phyloP scores from a whole-genome alignment of 2,797 vertebrate genomes.

The Pangasius larnaudii region DNA sequence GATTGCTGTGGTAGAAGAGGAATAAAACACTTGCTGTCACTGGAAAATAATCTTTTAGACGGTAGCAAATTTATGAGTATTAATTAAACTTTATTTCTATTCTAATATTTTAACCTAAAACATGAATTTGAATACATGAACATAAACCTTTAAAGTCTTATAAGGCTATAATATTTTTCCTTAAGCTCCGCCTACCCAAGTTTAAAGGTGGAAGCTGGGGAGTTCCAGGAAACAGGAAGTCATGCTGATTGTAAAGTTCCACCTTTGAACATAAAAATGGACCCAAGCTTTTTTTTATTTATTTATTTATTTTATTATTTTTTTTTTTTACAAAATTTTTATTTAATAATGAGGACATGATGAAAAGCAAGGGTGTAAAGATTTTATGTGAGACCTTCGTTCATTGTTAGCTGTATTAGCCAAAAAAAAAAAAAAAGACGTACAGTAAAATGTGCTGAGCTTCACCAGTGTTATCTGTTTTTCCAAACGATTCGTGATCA shows the following conservation, averaged over 20 bases:
- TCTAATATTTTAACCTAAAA: no score
- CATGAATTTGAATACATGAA: no score
- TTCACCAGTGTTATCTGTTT: background rate
- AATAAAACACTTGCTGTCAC: no score
- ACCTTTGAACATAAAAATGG: background rate
- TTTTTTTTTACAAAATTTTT: background rate
- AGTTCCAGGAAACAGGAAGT: constrained; percentile 1
- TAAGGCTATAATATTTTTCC: background rate
- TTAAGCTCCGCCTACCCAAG: background rate
- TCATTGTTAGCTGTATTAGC: background rate
- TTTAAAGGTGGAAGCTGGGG: background rate
- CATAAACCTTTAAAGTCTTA: background rate
- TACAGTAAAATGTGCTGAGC: background rate
- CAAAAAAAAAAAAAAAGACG: background rate
- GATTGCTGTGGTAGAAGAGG: no score
- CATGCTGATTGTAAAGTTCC: background rate
- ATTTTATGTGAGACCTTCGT: background rate
- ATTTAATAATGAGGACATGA: background rate
- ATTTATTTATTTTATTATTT: no score
- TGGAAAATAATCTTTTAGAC: background rate
- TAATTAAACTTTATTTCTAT: no score
- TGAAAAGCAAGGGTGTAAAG: background rate
- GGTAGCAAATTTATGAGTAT: no score
- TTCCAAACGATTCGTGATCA: background rate
- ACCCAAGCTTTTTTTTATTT: background rate